Percentiles rank a stretch among this genome's conserved stretches.
Evolutionary conservation across 2,888 invertebrate species (phyloP).

Genomic region (Stegophylla sp.): DNA sequence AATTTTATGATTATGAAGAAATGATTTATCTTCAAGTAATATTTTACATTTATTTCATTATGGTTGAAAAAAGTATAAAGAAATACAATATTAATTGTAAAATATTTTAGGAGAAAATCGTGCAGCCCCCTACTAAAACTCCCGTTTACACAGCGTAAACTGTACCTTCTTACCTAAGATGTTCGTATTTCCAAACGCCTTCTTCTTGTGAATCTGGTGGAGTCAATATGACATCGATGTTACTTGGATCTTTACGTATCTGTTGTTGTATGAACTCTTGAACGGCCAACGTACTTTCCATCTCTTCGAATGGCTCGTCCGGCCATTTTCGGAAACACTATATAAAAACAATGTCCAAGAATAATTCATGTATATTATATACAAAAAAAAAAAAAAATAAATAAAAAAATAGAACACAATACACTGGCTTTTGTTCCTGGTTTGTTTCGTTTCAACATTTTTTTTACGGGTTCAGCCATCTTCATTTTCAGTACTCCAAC

Average conservation of each 20-base stretch:
- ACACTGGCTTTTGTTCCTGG: slow-evolving; percentile 91
- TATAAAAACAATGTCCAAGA: neutral
- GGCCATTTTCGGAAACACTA: slow-evolving; percentile 89
- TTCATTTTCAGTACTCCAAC: slow-evolving; percentile 66
- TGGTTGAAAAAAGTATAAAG: no score
- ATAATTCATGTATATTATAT: neutral
- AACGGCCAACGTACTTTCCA: slow-evolving; percentile 98
- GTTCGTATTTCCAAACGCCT: slow-evolving; percentile 99
- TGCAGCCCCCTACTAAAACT: no score
- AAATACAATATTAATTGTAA: no score
- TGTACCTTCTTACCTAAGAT: slow-evolving; percentile 77
- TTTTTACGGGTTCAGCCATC: slow-evolving; percentile 81
- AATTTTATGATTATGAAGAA: no score
- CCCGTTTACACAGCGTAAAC: neutral
- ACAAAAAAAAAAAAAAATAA: neutral
- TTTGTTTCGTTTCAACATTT: slow-evolving; percentile 85
- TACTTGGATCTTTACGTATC: slow-evolving; percentile 89
- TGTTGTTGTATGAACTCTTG: slow-evolving; percentile 99
- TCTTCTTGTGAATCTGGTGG: slow-evolving; percentile 98
- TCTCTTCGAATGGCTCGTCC: slow-evolving; percentile 97
- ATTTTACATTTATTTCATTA: no score
- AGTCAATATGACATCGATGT: slow-evolving; percentile 91
- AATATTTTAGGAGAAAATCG: no score
- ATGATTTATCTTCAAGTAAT: no score
- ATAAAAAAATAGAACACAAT: no score